phyloP scores from a whole-genome alignment of 1,140 invertebrate genomes.

The Aphidius ervi region DNA sequence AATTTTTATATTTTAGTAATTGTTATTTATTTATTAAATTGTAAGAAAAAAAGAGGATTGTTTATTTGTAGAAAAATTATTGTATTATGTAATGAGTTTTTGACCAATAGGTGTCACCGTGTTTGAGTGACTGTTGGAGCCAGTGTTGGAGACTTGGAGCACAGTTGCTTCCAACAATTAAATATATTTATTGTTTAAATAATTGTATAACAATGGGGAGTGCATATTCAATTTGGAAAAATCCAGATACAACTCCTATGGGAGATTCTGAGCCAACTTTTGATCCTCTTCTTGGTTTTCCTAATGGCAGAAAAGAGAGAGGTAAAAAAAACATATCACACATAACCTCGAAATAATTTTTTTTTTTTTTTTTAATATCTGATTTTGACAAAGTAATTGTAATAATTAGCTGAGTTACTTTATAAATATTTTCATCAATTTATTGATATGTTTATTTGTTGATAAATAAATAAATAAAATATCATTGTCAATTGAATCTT shows the following conservation, averaged over 20 bases:
- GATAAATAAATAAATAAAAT: no score
- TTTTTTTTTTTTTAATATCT: conserved; percentile 15
- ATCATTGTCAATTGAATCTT: no score
- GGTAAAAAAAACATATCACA: conserved; percentile 50
- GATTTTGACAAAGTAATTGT: not conserved
- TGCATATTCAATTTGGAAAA: conserved; percentile 22
- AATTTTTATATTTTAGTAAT: not conserved
- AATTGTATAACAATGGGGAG: conserved; percentile 13
- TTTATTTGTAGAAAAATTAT: conserved; percentile 7
- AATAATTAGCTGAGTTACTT: not conserved
- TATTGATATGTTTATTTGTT: not conserved
- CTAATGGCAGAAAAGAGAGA: conserved; percentile 68
- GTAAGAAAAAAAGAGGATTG: not conserved
- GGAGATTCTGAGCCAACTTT: conserved; percentile 63
- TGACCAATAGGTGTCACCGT: conserved; percentile 22
- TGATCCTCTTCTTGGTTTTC: conserved; percentile 74
- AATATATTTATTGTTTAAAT: not conserved
- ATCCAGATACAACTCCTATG: conserved; percentile 46
- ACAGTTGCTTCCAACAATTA: no score
- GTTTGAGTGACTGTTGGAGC: conserved; percentile 5
- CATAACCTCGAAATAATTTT: conserved; percentile 33
- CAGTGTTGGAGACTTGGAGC: no score
- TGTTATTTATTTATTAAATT: not conserved
- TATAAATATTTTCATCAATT: not conserved
- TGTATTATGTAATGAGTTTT: conserved; percentile 2